Percentiles rank a stretch among this genome's conserved stretches.
These are phyloP conservation scores for Troglohyphantes excavatus DNA, from an alignment of 2,888 invertebrate species.

Conservation along the genomic window DNA sequence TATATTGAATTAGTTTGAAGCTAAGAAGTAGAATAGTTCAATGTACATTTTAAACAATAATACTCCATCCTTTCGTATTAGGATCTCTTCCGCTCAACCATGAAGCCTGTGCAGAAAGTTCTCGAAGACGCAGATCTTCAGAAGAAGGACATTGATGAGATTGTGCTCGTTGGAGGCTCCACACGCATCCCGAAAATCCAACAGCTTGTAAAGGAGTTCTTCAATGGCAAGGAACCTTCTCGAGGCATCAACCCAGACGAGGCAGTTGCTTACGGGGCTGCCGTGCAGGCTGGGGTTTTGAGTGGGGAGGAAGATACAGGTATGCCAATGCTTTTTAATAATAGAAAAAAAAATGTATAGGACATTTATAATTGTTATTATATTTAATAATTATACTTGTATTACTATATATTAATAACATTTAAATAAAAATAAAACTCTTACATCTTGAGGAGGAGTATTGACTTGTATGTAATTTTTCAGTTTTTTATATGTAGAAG, in stretches of 20 bases:
- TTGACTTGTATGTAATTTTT: too few species aligned
- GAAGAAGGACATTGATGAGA: conserved; percentile 98
- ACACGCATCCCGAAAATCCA: conserved; percentile 99
- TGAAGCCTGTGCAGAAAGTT: conserved; percentile 97
- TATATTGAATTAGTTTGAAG: background rate
- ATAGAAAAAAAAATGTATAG: too few species aligned
- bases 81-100: conserved; percentile 89
- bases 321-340: too few species aligned
- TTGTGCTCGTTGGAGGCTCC: conserved; percentile 99
- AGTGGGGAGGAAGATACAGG: conserved; percentile 97
- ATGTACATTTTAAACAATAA: too few species aligned
- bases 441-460: too few species aligned
- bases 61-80: conserved; percentile 77
- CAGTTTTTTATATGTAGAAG: too few species aligned
- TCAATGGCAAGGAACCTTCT: conserved; percentile 98
- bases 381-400: too few species aligned
- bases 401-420: too few species aligned
- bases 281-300: conserved; percentile 98
- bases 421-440: too few species aligned
- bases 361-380: too few species aligned
- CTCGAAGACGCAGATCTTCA: conserved; percentile 99
- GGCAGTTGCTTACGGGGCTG: conserved; percentile 99
- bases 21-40: background rate
- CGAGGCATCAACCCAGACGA: conserved; percentile 99
- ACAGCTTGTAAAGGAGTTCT: conserved; percentile 87